Base-by-base conservation (phyloP, 2,113 vertebrate species). In the human region DNA sequence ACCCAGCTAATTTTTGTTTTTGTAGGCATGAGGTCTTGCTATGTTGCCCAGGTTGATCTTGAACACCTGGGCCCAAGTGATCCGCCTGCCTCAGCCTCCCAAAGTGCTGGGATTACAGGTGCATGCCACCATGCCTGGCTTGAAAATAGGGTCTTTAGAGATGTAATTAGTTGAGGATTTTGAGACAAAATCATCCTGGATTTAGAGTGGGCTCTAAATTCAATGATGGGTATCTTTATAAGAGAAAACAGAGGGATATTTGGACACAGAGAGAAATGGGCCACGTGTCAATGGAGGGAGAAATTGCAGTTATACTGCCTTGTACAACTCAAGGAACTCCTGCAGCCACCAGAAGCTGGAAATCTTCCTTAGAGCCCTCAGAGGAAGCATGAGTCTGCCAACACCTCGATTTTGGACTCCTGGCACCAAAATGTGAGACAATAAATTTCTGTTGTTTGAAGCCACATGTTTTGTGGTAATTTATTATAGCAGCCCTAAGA, bases 81-180 rank as follows among this genome's bases (percentile, higher is more conserved):
- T 30, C 61, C 2, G 61, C 61, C 61, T 64, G 61, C 61, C 61
- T 64, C 12, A 64, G 61, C 27, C 27, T 64, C 27, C 61, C 61
- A 64, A 14, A 64, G 61, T 30, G 12, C 12, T 14, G 12, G 61
- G 61, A 64, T 64, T 64, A 64, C 61, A 64, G 61, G 30, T 32
- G 61, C 12, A 13, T 64, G 61, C 12, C 30, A 64, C 61, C 61
- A 64, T 64, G 61, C 12, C 13, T 5, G 27, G 61, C 66, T 68
- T 35, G 57, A 90, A 66, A 89, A 93, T 18, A 91, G 52, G 20
- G n/a, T 64, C 92, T 84, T 78, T 50, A 76, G 17, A 94, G 43
- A 68, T 43, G 9, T 76, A 30, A 64, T 22, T 80, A 32, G 16
- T 61, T 68, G 80, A 43, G 38, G 83, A 75, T 94, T 72, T 82